Percentiles rank a stretch among this genome's conserved stretches.
These are phyloP conservation scores for Candidula unifasciata DNA, from an alignment of 2,888 invertebrate genomes.

Conservation along the genomic window DNA sequence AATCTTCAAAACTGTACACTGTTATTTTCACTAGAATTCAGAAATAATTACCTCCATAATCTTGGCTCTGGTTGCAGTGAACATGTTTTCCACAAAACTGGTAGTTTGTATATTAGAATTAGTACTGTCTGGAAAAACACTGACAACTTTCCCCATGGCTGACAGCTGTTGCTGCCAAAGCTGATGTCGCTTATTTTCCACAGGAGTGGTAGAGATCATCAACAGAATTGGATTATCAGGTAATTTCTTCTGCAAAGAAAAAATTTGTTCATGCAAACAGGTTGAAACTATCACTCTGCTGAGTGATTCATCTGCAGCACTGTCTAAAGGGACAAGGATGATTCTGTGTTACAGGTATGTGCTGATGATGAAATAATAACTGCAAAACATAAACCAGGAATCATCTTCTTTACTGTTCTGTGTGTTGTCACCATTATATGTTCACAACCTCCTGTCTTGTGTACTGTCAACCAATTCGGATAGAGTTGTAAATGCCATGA, in stretches of 20 bases:
- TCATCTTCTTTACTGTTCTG: too few relatives aligned
- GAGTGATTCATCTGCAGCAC: too few relatives aligned
- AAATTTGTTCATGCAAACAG: slow-evolving; percentile 12
- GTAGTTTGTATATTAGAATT: slow-evolving; percentile 60
- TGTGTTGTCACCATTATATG: too few relatives aligned
- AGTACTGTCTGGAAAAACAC: slow-evolving; percentile 77
- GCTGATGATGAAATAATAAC: too few relatives aligned
- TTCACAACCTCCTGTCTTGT: too few relatives aligned
- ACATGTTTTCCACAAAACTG: slow-evolving; percentile 78
- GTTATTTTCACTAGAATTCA: too few relatives aligned
- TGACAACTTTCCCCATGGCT: slow-evolving; percentile 84
- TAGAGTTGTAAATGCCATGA: too few relatives aligned
- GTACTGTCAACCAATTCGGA: too few relatives aligned
- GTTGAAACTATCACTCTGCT: too few relatives aligned
- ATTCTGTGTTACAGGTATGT: too few relatives aligned
- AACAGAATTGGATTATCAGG: slow-evolving; percentile 81
- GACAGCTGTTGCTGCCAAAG: slow-evolving; percentile 86
- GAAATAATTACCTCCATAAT: slow-evolving; percentile 82
- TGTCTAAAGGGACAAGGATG: too few relatives aligned
- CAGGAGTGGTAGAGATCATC: slow-evolving; percentile 75
- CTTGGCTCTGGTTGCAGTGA: slow-evolving; percentile 82
- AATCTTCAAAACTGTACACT: neutral
- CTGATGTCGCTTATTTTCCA: slow-evolving; percentile 81
- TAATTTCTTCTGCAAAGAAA: slow-evolving; percentile 81
- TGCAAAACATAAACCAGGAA: too few relatives aligned